Conservation (phyloP, 2,888 invertebrate species). For the Ennomos fuscantarius region DNA sequence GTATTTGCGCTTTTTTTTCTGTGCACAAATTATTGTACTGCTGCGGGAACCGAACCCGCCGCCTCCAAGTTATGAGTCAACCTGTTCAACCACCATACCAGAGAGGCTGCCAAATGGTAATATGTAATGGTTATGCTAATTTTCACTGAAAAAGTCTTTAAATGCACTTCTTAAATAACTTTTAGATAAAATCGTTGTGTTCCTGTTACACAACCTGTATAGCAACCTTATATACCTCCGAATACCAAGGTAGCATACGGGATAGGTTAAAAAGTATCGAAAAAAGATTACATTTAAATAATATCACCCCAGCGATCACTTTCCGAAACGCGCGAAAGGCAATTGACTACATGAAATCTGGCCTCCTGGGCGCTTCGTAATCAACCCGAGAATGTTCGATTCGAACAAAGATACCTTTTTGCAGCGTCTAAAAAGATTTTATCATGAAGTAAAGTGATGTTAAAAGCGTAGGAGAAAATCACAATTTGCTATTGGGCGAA, state of each 20-base stretch:
- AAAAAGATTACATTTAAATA: conserved; percentile 84
- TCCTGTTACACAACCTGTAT: conserved; percentile 5
- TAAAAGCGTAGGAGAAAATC: conserved; percentile 74
- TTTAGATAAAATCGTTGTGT: conserved; percentile 9
- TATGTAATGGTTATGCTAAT: no score
- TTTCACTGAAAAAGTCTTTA: no score
- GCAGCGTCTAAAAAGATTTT: conserved; percentile 79
- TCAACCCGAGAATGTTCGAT: conserved; percentile 76
- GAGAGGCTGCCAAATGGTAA: no score
- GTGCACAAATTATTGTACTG: no score
- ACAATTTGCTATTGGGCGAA: conserved; percentile 77
- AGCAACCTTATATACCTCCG: neutral
- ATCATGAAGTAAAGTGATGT: conserved; percentile 74
- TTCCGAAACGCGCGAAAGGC: conserved; percentile 75
- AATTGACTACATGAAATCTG: conserved; percentile 79
- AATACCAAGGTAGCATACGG: conserved; percentile 35
- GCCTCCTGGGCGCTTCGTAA: conserved; percentile 80
- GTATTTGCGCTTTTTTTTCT: no score
- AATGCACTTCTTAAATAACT: no score
- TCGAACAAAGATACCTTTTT: conserved; percentile 74
- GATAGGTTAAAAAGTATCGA: conserved; percentile 76
- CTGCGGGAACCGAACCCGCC: no score
- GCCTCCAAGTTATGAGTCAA: no score
- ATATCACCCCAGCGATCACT: conserved; percentile 83
- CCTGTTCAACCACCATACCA: no score